These are phyloP conservation scores for Xiphophorus couchianus DNA, from an alignment of 2,113 vertebrate genomes.

Conservation along the genomic window DNA sequence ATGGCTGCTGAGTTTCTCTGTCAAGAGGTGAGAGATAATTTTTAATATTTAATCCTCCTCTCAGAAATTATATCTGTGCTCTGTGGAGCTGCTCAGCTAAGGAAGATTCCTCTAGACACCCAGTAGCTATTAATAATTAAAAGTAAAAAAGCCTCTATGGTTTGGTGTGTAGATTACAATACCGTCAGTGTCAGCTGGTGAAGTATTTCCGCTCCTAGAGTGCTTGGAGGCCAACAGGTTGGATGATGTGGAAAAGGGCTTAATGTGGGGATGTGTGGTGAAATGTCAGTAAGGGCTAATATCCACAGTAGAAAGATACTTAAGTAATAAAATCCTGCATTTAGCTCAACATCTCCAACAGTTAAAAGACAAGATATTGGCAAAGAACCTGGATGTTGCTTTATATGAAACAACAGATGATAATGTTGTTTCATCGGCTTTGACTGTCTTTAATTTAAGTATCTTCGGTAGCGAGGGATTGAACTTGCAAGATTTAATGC, in stretches of 20 bases:
- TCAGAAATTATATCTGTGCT: slow-evolving; percentile 29
- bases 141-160: neutral
- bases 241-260: neutral
- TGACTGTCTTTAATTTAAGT: neutral
- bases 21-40: slow-evolving; percentile 27
- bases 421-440: neutral
- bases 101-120: slow-evolving; percentile 26
- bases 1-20: slow-evolving; percentile 8
- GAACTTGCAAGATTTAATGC: no score
- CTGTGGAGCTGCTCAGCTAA: slow-evolving; percentile 10
- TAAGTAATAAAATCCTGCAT: slow-evolving; percentile 1
- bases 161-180: neutral
- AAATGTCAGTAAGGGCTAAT: slow-evolving; percentile 9
- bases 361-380: neutral
- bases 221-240: neutral
- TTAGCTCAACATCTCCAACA: neutral
- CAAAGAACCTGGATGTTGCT: neutral
- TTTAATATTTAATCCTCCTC: slow-evolving; percentile 55
- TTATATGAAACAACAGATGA: neutral
- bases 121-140: slow-evolving; percentile 44
- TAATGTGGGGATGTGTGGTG: slow-evolving; percentile 2
- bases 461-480: no score
- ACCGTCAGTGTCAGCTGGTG: neutral
- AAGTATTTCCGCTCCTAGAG: neutral
- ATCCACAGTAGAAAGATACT: slow-evolving; percentile 8